Evolutionary conservation across 2,797 vertebrate species (phyloP), one percentile per base, ranked within the genome.

Genomic region (Sternotherus odoratus): DNA sequence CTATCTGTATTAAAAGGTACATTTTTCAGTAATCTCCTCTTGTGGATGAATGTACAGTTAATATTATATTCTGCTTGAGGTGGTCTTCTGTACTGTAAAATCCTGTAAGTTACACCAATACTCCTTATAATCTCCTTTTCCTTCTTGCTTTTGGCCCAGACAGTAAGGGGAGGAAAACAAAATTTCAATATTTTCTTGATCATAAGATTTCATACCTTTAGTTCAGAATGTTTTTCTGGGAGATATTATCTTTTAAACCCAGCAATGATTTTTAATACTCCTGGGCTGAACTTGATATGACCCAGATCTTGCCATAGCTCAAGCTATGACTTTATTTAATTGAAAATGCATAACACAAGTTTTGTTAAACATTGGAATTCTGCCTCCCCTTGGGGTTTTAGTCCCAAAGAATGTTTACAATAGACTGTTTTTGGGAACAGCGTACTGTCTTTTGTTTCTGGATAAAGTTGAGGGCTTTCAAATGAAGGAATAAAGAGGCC

Each of bases 361-460:
- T 0, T 9, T 95, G 91, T 94, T 95, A 89, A 94, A 94, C 96
- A 89, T 96, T 93, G 82, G 86, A 95, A 85, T 95, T 89, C 82
- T 92, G 93, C 83, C 60, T 72, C 95, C 74, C 72, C 89, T 96
- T 96, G 85, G 88, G 92, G 95, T 98, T 98, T 95, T 78, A 51
- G 94, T 85, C 91, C 90, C 57, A 91, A 90, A 87, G 92, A 97
- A 86, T 97, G 88, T 97, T 95, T 96, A 97, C 83, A 95, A 95
- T 93, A 91, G 93, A 53, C 95, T 97, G 96, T 79, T 93, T 97
- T 96, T 95, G 90, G 95, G 94, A 96, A 94, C 85, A 93, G 80
- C 93, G 96, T 93, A 91, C 84, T 95, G 83, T 96, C 95, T 96
- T 97, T 97, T 97, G 91, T 97, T 95, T 98, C 88, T 8, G 49